These are phyloP conservation scores for Stenodema calcarata DNA, from an alignment of 2,888 invertebrate genomes.

Conservation along the genomic window DNA sequence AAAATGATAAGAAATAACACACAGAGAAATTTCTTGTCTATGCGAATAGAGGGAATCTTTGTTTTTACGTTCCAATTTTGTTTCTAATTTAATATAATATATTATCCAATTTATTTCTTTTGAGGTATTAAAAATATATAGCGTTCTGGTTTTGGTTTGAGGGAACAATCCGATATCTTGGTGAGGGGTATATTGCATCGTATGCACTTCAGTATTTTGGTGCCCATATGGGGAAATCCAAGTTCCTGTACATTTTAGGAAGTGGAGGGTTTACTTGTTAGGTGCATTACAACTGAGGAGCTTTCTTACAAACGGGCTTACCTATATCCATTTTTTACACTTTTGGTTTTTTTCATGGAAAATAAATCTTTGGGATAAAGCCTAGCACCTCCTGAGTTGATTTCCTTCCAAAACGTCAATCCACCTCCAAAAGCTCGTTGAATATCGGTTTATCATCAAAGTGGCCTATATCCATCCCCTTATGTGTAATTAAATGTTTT, in stretches of 20 bases:
- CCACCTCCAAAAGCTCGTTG: too few relatives aligned
- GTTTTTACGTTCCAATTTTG: neutral
- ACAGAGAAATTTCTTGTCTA: neutral
- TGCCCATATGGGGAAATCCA: neutral
- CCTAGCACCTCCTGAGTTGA: too few relatives aligned
- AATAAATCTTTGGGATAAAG: too few relatives aligned
- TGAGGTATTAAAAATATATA: neutral
- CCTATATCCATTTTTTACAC: too few relatives aligned
- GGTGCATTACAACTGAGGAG: too few relatives aligned
- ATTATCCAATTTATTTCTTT: neutral
- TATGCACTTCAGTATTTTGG: neutral
- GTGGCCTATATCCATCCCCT: too few relatives aligned
- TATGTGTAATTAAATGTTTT: too few relatives aligned
- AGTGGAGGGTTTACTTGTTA: too few relatives aligned
- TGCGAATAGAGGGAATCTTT: neutral
- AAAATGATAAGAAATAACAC: constrained; percentile 5
- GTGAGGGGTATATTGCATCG: neutral
- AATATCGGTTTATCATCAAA: too few relatives aligned
- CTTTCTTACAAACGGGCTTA: too few relatives aligned
- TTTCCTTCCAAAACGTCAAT: too few relatives aligned
- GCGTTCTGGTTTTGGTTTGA: neutral
- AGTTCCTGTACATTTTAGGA: neutral
- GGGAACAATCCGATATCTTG: neutral
- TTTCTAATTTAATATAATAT: neutral
- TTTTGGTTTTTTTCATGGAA: too few relatives aligned